Percentiles rank a stretch among this genome's conserved stretches.
phyloP scores from a whole-genome alignment of 2,888 invertebrate genomes.

The Catocala sponsa region DNA sequence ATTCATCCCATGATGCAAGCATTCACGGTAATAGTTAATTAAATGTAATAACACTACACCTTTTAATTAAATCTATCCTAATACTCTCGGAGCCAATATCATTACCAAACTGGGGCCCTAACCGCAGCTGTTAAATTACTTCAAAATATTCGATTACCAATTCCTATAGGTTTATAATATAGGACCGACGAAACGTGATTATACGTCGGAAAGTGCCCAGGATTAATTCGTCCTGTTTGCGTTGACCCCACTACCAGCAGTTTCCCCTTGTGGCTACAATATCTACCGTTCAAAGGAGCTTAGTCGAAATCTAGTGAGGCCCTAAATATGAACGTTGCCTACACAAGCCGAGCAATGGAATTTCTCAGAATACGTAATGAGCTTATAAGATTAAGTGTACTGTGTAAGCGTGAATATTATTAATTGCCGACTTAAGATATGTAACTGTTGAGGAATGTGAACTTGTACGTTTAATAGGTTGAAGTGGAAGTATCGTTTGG shows the following conservation, averaged over 20 bases:
- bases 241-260: constrained; percentile 55
- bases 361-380: constrained; percentile 57
- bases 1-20: too few relatives aligned
- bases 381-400: constrained; percentile 49
- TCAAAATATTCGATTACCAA: constrained; percentile 34
- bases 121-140: constrained; percentile 26
- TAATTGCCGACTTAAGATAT: constrained; percentile 29
- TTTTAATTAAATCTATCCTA: constrained; percentile 19
- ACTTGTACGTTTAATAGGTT: background rate
- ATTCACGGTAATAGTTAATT: too few relatives aligned
- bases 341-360: constrained; percentile 43
- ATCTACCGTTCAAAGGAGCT: constrained; percentile 65
- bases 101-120: constrained; percentile 22
- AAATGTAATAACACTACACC: background rate
- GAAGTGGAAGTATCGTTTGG: too few relatives aligned
- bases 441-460: constrained; percentile 26
- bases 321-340: constrained; percentile 65
- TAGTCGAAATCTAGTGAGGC: constrained; percentile 67
- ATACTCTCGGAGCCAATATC: constrained; percentile 26
- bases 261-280: constrained; percentile 62
- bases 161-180: background rate
- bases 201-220: constrained; percentile 7
- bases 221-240: constrained; percentile 62
- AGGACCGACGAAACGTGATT: constrained; percentile 2
- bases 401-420: constrained; percentile 19